phyloP scores from a whole-genome alignment of 2,113 vertebrate species.

The Ceratotherium simum region DNA sequence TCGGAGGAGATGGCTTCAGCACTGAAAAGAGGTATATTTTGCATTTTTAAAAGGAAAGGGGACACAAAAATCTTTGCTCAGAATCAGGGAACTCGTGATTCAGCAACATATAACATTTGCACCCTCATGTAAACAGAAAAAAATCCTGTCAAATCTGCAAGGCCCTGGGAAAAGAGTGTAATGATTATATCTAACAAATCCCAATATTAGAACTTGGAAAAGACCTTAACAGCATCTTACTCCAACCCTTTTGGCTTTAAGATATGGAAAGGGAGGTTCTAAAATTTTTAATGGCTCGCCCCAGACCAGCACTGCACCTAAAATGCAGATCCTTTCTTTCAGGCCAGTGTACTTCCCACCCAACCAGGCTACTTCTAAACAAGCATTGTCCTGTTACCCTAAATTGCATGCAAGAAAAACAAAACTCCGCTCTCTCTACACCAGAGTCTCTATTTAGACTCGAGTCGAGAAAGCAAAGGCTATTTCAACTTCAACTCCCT shows the following conservation, averaged over 20 bases:
- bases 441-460: slow-evolving; percentile 34
- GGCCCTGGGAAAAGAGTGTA: not conserved
- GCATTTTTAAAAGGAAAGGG: slow-evolving; percentile 19
- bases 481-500: slow-evolving; percentile 57
- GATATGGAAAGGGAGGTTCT: not conserved
- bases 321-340: slow-evolving; percentile 11
- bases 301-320: not conserved
- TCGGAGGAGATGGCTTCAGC: not conserved
- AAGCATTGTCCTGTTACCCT: not conserved
- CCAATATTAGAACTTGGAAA: not conserved
- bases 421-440: not conserved
- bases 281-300: not conserved
- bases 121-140: not conserved
- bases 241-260: not conserved
- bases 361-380: not conserved
- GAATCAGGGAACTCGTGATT: not conserved
- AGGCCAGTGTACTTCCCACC: not conserved
- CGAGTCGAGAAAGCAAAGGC: slow-evolving; percentile 38
- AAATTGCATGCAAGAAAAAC: not conserved
- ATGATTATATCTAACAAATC: not conserved
- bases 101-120: slow-evolving; percentile 14
- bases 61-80: slow-evolving; percentile 47
- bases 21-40: not conserved
- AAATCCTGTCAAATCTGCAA: not conserved
- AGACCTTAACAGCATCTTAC: not conserved